These are phyloP conservation scores for Agrenia bidenticulata DNA, from an alignment of 2,888 invertebrate species.

Conservation along the genomic window DNA sequence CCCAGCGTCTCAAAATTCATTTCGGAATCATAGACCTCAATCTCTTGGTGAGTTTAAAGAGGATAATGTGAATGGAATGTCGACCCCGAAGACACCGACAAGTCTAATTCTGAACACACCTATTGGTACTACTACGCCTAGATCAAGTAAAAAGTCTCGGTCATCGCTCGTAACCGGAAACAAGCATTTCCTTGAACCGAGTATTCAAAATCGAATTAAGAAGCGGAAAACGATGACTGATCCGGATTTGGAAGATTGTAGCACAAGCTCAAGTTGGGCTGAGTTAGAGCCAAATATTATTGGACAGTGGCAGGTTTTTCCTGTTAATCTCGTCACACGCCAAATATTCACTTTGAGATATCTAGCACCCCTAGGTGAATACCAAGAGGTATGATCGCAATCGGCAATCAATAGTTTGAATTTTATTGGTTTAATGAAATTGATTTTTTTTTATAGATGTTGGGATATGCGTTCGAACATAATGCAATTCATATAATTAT, in stretches of 20 bases:
- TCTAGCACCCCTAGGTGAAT: slow-evolving; percentile 95
- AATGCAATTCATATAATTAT: slow-evolving; percentile 86
- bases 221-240: slow-evolving; percentile 25
- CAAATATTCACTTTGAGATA: slow-evolving; percentile 92
- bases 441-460: slow-evolving; percentile 63
- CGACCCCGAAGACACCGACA: slow-evolving; percentile 7
- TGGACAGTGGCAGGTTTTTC: slow-evolving; percentile 85
- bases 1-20: neutral
- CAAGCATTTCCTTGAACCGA: slow-evolving; percentile 35
- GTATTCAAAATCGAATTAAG: slow-evolving; percentile 29
- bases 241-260: slow-evolving; percentile 29
- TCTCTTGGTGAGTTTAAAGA: slow-evolving; percentile 2
- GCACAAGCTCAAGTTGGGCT: slow-evolving; percentile 87
- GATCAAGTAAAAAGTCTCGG: slow-evolving; percentile 24
- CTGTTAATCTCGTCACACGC: slow-evolving; percentile 81
- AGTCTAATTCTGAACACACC: neutral
- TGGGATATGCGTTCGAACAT: slow-evolving; percentile 90
- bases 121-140: slow-evolving; percentile 12
- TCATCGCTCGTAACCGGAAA: slow-evolving; percentile 22
- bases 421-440: slow-evolving; percentile 6
- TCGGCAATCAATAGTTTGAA: neutral
- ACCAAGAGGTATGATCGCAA: slow-evolving; percentile 72
- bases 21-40: neutral
- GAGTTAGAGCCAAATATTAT: slow-evolving; percentile 87
- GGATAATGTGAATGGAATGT: neutral